Conservation (phyloP, 92 coral and sea anemone genomes). For the Pocillopora meandrina region DNA sequence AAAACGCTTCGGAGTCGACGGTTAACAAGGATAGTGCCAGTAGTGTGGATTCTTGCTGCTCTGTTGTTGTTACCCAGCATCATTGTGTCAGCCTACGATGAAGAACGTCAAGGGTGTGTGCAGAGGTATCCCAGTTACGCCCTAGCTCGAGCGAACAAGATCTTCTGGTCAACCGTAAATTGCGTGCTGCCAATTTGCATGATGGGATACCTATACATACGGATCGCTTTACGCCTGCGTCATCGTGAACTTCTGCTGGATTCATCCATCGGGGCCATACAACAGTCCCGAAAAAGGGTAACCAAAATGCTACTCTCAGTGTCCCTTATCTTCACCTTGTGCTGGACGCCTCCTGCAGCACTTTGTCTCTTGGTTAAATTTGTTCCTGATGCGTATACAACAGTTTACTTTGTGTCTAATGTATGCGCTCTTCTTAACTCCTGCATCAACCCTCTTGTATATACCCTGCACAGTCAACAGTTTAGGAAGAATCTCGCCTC, state of each 20-base stretch:
- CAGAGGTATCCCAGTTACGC: not conserved
- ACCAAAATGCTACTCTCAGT: slow-evolving; percentile 10
- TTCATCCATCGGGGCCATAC: not conserved
- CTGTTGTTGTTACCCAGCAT: not conserved
- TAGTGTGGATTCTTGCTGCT: not conserved
- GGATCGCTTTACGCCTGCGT: not conserved
- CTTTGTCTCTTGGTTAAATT: not conserved
- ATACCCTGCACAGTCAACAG: slow-evolving; percentile 10
- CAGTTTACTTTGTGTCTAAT: not conserved
- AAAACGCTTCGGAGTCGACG: not conserved
- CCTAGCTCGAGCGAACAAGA: not conserved
- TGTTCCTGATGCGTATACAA: not conserved
- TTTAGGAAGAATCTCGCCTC: slow-evolving; percentile 6
- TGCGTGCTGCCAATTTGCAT: slow-evolving; percentile 16
- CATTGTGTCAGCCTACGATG: not conserved
- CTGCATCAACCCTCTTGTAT: slow-evolving; percentile 18
- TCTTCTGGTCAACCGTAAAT: not conserved
- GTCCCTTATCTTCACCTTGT: not conserved
- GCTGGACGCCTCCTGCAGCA: slow-evolving; percentile 18
- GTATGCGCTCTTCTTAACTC: slow-evolving; percentile 8
- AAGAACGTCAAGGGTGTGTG: not conserved
- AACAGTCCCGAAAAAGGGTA: not conserved
- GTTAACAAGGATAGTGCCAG: not conserved
- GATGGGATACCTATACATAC: not conserved
- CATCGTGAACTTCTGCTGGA: not conserved